A percentile compares a stretch with the other conserved stretches of the same genome.
Evolutionary conservation across 2,888 invertebrate species (phyloP).

Genomic region (Cephus sareptanus): DNA sequence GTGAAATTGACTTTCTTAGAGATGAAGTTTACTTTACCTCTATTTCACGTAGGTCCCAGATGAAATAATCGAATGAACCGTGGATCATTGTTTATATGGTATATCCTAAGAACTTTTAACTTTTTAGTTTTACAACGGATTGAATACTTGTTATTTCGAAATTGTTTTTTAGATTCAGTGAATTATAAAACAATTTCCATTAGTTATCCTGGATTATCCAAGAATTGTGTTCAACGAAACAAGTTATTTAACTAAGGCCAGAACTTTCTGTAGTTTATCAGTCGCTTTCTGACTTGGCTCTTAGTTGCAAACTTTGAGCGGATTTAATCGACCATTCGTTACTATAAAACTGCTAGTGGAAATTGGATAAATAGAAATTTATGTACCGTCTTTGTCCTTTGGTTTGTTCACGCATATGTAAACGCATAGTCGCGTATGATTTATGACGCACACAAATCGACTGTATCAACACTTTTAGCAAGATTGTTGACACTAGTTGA

Average conservation of each 20-base stretch:
- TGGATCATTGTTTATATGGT: neutral
- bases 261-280: neutral
- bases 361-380: slow-evolving; percentile 5
- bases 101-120: neutral
- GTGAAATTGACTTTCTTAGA: neutral
- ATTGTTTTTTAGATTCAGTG: neutral
- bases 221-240: neutral
- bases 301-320: neutral
- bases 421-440: slow-evolving; percentile 18
- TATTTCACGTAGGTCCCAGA: neutral
- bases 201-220: neutral
- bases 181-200: neutral
- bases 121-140: neutral
- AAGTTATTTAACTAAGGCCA: neutral
- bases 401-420: neutral
- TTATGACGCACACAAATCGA: slow-evolving; percentile 27
- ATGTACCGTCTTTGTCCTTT: slow-evolving; percentile 5
- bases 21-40: neutral
- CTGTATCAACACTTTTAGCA: slow-evolving; percentile 22
- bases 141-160: neutral
- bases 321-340: neutral
- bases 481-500: neutral
- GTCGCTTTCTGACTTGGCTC: neutral
- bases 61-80: neutral
- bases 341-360: neutral